Base-by-base conservation (phyloP, 2,113 vertebrate genomes). In the Osmerus eperlanus region DNA sequence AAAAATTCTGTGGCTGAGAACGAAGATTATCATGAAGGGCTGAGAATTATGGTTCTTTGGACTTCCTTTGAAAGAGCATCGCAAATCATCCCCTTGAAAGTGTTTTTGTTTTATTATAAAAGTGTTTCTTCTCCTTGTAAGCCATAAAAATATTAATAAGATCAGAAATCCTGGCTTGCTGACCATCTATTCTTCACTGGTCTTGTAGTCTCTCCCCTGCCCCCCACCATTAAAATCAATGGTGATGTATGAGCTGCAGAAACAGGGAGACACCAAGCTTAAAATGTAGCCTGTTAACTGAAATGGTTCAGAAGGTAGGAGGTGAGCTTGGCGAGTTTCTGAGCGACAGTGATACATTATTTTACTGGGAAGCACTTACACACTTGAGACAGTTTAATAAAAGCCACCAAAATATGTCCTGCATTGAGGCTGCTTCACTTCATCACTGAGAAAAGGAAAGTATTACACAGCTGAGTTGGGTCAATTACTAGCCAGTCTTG, bases 341-440 rank as follows among this genome's bases (percentile, higher is more conserved):
- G 65, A 56, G 51, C 81, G 74, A 73, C 64, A 19, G 81, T 68
- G 74, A 89, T 88, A 81, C 87, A 88, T 90, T 84, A 83, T 84
- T 81, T 78, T 76, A 78, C 76, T 36, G 74, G 73, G 76, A 84
- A 66, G 70, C 82, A 72, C 84, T 86, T 80, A 72, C 84, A 82
- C 79, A 81, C 76, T 86, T 83, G 77, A 82, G 77, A 79, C 79
- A 72, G 71, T 86, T 89, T 89, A 86, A 89, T 89, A 85, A 81
- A 82, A 87, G 82, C 71, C 77, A 80, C 69, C 14, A 74, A 66
- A 75, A 81, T 75, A 75, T 75, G 74, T 84, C 73, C 67, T 62
- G 73, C 83, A 73, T 78, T 72, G 74, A 65, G 74, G 77, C 77
- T 29, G 78, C 65, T 52, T 62, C 67, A 79, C 74, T 79, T 86